Evolutionary conservation across 1,140 invertebrate species (phyloP).

Genomic region (Drosophila suzukii): DNA sequence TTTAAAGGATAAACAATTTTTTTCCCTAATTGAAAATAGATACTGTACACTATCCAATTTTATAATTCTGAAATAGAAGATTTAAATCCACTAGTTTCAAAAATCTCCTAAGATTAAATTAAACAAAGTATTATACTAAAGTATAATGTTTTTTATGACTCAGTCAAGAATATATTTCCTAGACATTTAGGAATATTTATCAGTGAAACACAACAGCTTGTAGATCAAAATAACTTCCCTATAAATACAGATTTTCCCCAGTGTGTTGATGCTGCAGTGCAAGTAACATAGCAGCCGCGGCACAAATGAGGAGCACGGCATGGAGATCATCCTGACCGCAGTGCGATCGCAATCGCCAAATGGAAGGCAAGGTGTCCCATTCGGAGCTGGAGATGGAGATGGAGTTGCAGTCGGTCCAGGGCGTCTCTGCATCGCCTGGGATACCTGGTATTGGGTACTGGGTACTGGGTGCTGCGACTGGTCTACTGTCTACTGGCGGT

Average conservation of each 20-base stretch:
- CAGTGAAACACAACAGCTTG: no score
- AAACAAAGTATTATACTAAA: no score
- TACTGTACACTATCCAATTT: no score
- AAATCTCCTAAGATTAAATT: no score
- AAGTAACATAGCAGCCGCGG: conserved; percentile 48
- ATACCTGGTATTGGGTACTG: not conserved
- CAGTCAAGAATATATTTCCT: no score
- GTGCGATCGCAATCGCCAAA: conserved; percentile 70
- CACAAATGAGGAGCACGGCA: conserved; percentile 66
- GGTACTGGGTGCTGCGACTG: not conserved
- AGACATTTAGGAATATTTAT: no score
- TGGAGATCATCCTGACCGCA: conserved; percentile 58
- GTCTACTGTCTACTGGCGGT: conserved; percentile 40
- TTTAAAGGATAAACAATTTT: no score
- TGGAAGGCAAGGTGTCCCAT: conserved; percentile 54
- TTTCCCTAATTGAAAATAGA: no score
- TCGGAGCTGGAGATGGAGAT: conserved; percentile 25
- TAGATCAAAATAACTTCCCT: not conserved
- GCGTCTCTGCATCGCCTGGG: conserved; percentile 36
- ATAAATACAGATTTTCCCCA: not conserved
- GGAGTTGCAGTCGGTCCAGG: conserved; percentile 39
- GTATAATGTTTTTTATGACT: no score
- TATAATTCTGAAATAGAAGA: no score
- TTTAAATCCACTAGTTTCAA: no score
- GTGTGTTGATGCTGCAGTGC: conserved; percentile 21